phyloP scores from a whole-genome alignment of 64 coral and sea anemone genomes.

The Trachythela sp. region DNA sequence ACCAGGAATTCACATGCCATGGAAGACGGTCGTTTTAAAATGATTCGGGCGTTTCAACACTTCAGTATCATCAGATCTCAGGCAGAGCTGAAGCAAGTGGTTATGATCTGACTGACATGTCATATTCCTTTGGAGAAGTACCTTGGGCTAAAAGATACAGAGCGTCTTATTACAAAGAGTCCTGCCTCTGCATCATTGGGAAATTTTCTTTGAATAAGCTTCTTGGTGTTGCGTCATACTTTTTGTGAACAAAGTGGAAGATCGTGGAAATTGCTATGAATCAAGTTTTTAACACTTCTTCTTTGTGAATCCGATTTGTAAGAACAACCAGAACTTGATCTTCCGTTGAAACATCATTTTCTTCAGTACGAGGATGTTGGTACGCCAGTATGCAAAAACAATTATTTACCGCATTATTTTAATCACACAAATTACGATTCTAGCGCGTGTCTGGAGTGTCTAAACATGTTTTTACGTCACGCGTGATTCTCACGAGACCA shows the following conservation, averaged over 20 bases:
- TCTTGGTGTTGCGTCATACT: conserved; percentile 63
- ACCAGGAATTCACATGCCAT: conserved; percentile 81
- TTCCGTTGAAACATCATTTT: conserved; percentile 68
- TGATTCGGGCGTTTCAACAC: conserved; percentile 53
- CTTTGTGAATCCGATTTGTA: conserved; percentile 62
- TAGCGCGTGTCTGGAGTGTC: no score
- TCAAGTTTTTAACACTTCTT: conserved; percentile 52
- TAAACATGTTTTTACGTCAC: no score
- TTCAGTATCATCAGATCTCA: conserved; percentile 63
- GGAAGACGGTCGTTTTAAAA: conserved; percentile 65
- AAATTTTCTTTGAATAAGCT: conserved; percentile 63
- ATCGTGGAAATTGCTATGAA: neutral
- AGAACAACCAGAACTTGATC: conserved; percentile 51
- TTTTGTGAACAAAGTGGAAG: neutral
- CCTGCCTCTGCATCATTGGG: conserved; percentile 61
- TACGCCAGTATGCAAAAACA: conserved; percentile 53
- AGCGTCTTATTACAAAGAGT: conserved; percentile 60
- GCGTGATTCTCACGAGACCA: no score
- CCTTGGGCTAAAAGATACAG: conserved; percentile 58
- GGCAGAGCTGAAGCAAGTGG: conserved; percentile 68
- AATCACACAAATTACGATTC: neutral
- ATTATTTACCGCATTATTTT: neutral
- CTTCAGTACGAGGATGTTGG: conserved; percentile 65
- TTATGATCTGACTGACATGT: conserved; percentile 63
- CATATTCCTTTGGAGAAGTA: conserved; percentile 60